Evolutionary conservation across 1,140 invertebrate species (phyloP).

Genomic region (Pararge aegeria): DNA sequence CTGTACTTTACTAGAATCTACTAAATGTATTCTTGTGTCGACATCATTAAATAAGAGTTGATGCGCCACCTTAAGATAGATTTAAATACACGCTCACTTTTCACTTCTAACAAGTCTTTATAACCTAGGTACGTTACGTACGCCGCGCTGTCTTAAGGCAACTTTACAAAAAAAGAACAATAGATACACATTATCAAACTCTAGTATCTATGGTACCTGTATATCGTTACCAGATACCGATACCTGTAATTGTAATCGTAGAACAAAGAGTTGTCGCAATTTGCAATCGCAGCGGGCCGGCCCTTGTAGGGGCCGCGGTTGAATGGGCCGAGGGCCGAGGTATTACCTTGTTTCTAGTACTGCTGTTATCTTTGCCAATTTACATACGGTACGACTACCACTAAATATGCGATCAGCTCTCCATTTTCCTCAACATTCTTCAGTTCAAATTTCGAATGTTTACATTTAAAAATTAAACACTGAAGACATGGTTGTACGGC

Average conservation of each 20-base stretch:
- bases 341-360: constrained; percentile 18
- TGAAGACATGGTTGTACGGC: no score
- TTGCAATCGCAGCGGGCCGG: constrained; percentile 54
- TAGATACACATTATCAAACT: constrained; percentile 2
- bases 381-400: constrained; percentile 5
- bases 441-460: no score
- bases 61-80: no score
- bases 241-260: constrained; percentile 30
- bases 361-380: constrained; percentile 18
- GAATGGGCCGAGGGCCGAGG: constrained; percentile 5
- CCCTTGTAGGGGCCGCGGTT: constrained; percentile 41
- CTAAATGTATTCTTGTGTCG: no score
- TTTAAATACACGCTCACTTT: no score
- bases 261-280: constrained; percentile 64
- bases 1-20: no score
- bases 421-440: no score
- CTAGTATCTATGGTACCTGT: constrained; percentile 4
- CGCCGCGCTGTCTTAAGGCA: no score
- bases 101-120: no score
- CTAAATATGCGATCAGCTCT: constrained; percentile 7
- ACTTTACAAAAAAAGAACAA: constrained; percentile 1
- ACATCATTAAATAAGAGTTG: no score
- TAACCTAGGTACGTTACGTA: no score
- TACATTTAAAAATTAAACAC: no score
- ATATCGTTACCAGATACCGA: background rate